Conservation (phyloP, 2,888 invertebrate genomes). For the Mesoligia furuncula region DNA sequence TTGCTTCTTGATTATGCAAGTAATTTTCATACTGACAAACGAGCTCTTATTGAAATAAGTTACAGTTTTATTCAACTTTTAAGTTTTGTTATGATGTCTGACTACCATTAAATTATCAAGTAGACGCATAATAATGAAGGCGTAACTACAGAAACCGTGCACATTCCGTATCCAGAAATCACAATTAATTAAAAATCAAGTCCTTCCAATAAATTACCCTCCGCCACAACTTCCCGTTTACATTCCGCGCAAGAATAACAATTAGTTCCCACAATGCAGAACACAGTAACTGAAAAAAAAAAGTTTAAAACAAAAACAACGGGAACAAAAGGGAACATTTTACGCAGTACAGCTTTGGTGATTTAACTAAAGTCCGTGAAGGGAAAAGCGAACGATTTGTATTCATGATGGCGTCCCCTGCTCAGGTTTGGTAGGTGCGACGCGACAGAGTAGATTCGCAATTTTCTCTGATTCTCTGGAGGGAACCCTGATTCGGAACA, state of each 20-base stretch:
- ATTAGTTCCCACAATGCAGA: constrained; percentile 50
- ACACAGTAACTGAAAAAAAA: constrained; percentile 55
- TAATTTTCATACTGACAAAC: background rate
- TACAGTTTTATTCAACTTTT: background rate
- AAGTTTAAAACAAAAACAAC: constrained; percentile 53
- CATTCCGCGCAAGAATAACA: constrained; percentile 55
- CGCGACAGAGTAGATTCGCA: constrained; percentile 68
- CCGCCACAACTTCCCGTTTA: constrained; percentile 41
- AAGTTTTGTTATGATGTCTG: background rate
- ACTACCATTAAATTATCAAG: background rate
- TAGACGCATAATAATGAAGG: no score
- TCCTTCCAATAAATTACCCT: constrained; percentile 46
- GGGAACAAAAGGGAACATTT: constrained; percentile 63
- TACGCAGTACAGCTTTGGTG: constrained; percentile 68
- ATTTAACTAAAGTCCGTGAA: constrained; percentile 72
- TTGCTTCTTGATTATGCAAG: background rate
- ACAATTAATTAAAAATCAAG: constrained; percentile 45
- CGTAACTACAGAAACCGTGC: background rate
- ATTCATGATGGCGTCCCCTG: constrained; percentile 71
- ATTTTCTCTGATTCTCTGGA: constrained; percentile 68
- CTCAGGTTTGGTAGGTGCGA: constrained; percentile 72
- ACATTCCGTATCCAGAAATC: background rate
- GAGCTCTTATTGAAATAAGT: background rate
- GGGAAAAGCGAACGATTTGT: constrained; percentile 71
- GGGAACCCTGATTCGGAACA: constrained; percentile 65